Base-by-base conservation (phyloP, 2,113 vertebrate genomes). In the Gopherus flavomarginatus region DNA sequence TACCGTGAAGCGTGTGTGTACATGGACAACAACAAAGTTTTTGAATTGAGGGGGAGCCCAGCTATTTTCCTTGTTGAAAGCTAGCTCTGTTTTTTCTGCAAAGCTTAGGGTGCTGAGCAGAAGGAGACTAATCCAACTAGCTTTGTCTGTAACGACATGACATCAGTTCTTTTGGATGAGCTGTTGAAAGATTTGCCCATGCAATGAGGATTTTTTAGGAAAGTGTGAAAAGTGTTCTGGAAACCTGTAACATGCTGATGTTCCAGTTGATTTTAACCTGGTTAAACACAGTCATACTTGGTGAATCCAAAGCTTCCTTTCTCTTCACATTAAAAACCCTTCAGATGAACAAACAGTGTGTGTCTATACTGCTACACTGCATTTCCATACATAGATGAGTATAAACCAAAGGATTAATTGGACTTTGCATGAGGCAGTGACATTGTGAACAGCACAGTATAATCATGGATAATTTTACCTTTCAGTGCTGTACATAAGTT, bases 281-380 rank as follows among this genome's bases (percentile, higher is more conserved):
- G 88, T 87, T 92, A 86, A 93, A 54, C 90, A 57, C 83, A 85
- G 77, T 95, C 81, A 44, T 7, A 1, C 0, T 10, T 91, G 86
- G 87, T 89, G 92, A 87, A 91, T 87, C 83, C 82, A 83, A 93
- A 97, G 90, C 83, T 94, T 95, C 59, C 0, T 0, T 96, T 96
- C 54, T 94, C 57, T 95, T 88, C 72, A 85, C 84, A 90, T 97
- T 96, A 94, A 95, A 96, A 92, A 90, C 2, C 44, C 86, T 78
- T 92, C 94, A 72, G 65, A 2, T 53, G 56, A 94, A 53, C 47
- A 50, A 91, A 81, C 65, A 81, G 62, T 87, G 81, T 89, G 22
- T 77, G 57, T 93, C 85, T 93, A 1, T 83, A 29, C 72, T 92
- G 87, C 82, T 92, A 84, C 35, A 87, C 52, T 2, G 0, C 1